Evolutionary conservation across 2,888 invertebrate genomes (phyloP), one percentile per base, ranked within the genome.

Genomic region (Seira sanloemensis): DNA sequence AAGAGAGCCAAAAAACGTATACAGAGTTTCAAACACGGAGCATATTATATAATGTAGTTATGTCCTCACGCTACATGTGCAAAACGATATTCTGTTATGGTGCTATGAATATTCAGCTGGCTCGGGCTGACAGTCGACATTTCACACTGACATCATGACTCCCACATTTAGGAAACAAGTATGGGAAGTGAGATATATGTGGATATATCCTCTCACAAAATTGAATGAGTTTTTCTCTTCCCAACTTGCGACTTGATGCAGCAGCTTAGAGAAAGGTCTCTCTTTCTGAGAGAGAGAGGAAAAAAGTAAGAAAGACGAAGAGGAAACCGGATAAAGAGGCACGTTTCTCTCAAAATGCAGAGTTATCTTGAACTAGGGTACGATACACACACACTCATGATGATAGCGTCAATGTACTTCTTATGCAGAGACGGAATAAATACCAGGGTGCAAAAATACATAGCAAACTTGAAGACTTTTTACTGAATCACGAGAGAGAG

Each of bases 41-140:
- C 7, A 37, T 9, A 37, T 12, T 37, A 12, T 12, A 37, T 37
- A 37, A 37, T 37, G 37, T 37, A 37, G 37, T 37, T 37, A 12
- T 37, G 12, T 37, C 37, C 37, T 9, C 12, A 5, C 12, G 5
- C 12, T 9, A 37, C 5, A 9, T 37, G 5, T 37, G 37, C 12
- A 37, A 12, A 37, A 37, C 37, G 12, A 37, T n/a, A n/a, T n/a
- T n/a, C n/a, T n/a, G n/a, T n/a, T n/a, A n/a, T n/a, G n/a, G n/a
- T n/a, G 37, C 7, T 9, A 37, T 58, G 58, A 58, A 58, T 58
- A 18, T 58, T 58, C 58, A 58, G 58, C 5, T 58, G n/a, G n/a
- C 9, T 58, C n/a, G 18, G n/a, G 71, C 69, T 75, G 75, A 81
- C 75, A 81, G 75, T 80, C 75, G 46, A 75, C 81, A 81, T 80